Conservation (phyloP, 2,113 vertebrate genomes). For the Ellobius talpinus region DNA sequence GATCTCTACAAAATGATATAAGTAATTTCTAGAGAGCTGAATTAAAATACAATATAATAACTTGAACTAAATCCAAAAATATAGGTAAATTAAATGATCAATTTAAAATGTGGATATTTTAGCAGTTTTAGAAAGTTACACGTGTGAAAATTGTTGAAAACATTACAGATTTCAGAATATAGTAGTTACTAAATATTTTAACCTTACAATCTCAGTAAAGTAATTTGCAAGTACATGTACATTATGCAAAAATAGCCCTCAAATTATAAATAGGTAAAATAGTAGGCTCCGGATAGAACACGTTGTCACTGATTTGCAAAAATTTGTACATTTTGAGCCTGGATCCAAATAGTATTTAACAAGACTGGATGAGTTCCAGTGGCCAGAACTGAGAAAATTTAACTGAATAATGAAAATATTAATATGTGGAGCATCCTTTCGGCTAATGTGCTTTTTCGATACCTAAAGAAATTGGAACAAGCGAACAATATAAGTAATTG, state of each 20-base stretch:
- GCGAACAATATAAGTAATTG: constrained; percentile 58
- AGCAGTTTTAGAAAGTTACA: not conserved
- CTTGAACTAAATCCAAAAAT: not conserved
- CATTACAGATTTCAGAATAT: not conserved
- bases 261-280: constrained; percentile 15
- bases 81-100: not conserved
- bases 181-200: not conserved
- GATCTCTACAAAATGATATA: not conserved
- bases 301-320: not conserved
- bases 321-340: not conserved
- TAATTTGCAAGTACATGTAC: not conserved
- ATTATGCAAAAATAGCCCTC: not conserved
- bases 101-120: not conserved
- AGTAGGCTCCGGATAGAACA: not conserved
- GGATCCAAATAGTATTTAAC: constrained; percentile 34
- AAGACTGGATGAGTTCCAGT: constrained; percentile 16
- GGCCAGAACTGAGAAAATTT: constrained; percentile 15
- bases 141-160: not conserved
- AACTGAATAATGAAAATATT: constrained; percentile 57
- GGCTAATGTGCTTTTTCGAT: constrained; percentile 60
- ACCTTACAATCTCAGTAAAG: not conserved
- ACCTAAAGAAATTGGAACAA: constrained; percentile 52
- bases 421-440: constrained; percentile 53
- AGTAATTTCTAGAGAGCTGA: not conserved
- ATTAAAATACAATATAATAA: not conserved